Evolutionary conservation across 2,113 vertebrate species (phyloP).

Genomic region (Toxostoma redivivum): DNA sequence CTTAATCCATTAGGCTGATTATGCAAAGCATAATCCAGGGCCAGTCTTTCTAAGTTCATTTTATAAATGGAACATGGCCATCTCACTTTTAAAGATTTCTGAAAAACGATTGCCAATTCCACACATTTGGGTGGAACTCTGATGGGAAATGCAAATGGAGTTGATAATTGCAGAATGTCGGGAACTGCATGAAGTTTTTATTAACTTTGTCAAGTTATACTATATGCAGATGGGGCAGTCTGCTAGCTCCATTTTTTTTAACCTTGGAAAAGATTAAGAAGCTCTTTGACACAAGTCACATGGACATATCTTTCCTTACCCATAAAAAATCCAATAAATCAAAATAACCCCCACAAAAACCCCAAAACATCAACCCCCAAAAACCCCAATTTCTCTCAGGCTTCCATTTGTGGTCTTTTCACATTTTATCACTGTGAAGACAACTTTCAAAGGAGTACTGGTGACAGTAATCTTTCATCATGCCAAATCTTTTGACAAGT

Average conservation of each 20-base stretch:
- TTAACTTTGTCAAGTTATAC: background rate
- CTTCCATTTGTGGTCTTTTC: background rate
- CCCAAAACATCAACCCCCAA: fast-evolving
- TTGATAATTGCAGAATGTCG: slow-evolving; percentile 13
- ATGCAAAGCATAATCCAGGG: slow-evolving; percentile 35
- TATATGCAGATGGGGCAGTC: background rate
- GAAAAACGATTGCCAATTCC: background rate
- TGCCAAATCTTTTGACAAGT: background rate
- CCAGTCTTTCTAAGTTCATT: slow-evolving; percentile 16
- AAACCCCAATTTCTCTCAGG: fast-evolving
- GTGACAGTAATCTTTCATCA: background rate
- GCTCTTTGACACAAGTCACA: background rate
- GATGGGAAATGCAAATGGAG: slow-evolving; percentile 48
- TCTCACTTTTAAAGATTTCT: slow-evolving; percentile 42
- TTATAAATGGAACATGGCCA: slow-evolving; percentile 10
- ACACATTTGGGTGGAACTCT: slow-evolving; percentile 28
- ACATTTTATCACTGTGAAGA: background rate
- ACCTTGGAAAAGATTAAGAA: background rate
- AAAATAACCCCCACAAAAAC: fast-evolving
- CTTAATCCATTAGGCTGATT: slow-evolving; percentile 50
- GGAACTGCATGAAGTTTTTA: background rate
- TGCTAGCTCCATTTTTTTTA: background rate
- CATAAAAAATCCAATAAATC: too few species aligned
- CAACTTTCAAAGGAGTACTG: background rate
- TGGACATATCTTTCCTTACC: background rate